These are phyloP conservation scores for Bombus waltoni DNA, from an alignment of 1,140 invertebrate species.

Conservation along the genomic window DNA sequence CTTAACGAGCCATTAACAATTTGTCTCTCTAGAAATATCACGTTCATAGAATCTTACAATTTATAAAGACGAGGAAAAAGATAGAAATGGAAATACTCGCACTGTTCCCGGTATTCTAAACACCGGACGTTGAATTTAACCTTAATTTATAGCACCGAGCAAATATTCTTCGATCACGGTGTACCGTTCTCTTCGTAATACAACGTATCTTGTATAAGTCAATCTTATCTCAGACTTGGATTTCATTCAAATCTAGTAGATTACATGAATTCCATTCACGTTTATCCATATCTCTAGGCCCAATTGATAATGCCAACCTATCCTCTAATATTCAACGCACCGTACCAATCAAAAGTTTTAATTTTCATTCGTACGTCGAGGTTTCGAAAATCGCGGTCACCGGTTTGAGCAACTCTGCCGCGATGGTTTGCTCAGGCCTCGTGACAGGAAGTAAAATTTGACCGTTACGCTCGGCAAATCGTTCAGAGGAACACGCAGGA, in stretches of 20 bases:
- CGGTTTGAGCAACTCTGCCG: neutral
- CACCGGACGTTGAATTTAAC: neutral
- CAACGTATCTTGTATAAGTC: neutral
- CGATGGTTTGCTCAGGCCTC: neutral
- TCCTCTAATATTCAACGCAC: neutral
- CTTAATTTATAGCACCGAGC: neutral
- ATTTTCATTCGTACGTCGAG: conserved; percentile 3
- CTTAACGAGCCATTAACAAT: neutral
- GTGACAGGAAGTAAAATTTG: conserved; percentile 22
- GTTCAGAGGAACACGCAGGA: neutral
- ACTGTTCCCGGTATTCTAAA: neutral
- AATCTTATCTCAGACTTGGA: neutral
- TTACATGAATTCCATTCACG: neutral
- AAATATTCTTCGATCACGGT: neutral
- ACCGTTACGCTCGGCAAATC: neutral
- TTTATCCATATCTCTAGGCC: neutral
- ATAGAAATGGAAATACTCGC: neutral
- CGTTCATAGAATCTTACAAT: neutral
- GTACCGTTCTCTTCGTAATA: neutral
- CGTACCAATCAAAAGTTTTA: conserved; percentile 47
- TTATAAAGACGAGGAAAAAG: too few relatives aligned
- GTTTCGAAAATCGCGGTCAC: conserved; percentile 18
- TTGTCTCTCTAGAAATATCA: neutral
- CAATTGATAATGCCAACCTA: conserved; percentile 44
- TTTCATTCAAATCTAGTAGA: neutral